Base-by-base conservation (phyloP, 2,797 vertebrate genomes). In the Limosa lapponica region DNA sequence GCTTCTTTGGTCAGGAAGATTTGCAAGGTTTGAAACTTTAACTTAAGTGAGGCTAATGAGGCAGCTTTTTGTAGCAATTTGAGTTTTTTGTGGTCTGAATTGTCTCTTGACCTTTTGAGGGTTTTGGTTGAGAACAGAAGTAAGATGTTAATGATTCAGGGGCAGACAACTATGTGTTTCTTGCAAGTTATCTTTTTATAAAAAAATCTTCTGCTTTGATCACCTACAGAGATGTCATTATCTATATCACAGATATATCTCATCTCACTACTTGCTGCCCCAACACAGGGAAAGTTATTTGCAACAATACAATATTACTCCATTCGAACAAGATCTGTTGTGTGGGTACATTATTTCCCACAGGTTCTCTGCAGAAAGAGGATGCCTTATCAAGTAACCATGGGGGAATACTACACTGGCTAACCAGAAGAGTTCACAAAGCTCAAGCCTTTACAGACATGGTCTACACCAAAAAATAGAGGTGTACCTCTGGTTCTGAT, bases 401-500 rank as follows among this genome's bases (percentile, higher is more conserved):
- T 19, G 34, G 65, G 27, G 16, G 41, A 93, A 77, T 15, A 75
- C 18, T 28, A 36, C 43, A 55, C 1, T 90, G 66, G 55, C 20
- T 77, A 77, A n/a, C 15, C 54, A 80, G 66, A 71, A 48, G 64
- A 72, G n/a, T 34, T 90, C 28, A 72, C 27, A 30, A 66, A 5
- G 34, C 51, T 83, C 34, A 48, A 57, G 49, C 58, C 11, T 66
- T 87, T 36, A 48, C 32, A 59, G 19, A 58, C 3, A 1, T 30
- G 62, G 48, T 41, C 30, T 70, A 28, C 10, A 73, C 14, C 14
- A 86, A 73, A 91, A 82, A 84, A 28, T 0, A 70, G n/a, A 90
- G 17, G 62, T 78, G 64, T 97, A 98, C 98, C 98, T 98, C 98
- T 34, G 97, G 85, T 78, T 94, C 97, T 55, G 97, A 93, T n/a